A percentile compares a stretch with the other conserved stretches of the same genome.
phyloP scores from a whole-genome alignment of 2,888 invertebrate genomes.

The Blomia tropicalis region DNA sequence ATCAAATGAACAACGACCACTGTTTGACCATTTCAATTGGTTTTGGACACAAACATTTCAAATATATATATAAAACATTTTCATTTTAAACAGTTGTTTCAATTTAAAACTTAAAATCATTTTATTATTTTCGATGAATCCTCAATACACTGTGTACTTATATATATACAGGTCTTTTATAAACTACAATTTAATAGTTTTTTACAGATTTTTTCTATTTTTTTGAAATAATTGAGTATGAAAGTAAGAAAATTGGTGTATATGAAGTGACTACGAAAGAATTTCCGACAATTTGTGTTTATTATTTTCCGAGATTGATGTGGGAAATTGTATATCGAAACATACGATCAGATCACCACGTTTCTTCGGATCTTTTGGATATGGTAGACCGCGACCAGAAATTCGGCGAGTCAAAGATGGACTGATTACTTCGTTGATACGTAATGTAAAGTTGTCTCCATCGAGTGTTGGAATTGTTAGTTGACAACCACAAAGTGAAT shows the following conservation, averaged over 20 bases:
- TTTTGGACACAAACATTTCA: no score
- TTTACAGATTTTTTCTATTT: no score
- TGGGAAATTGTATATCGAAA: conserved; percentile 87
- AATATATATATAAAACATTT: no score
- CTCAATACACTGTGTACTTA: no score
- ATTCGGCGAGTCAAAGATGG: conserved; percentile 77
- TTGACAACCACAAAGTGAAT: conserved; percentile 75
- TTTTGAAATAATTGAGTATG: no score
- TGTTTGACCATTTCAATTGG: no score
- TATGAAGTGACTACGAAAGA: conserved; percentile 22
- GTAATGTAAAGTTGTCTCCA: conserved; percentile 54
- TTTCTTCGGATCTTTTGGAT: conserved; percentile 75
- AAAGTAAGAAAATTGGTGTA: no score
- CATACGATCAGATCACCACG: conserved; percentile 79
- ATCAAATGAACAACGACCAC: no score
- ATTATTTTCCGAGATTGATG: conserved; percentile 53
- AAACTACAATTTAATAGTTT: no score
- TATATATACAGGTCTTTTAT: not conserved
- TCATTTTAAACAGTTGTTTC: no score
- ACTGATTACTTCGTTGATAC: conserved; percentile 47
- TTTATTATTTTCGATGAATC: no score
- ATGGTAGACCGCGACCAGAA: conserved; percentile 72
- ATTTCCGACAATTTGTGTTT: conserved; percentile 67
- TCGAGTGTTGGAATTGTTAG: conserved; percentile 77
- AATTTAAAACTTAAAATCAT: not conserved